Evolutionary conservation across 2,888 invertebrate species (phyloP).

Genomic region (Eristalis arbustorum): DNA sequence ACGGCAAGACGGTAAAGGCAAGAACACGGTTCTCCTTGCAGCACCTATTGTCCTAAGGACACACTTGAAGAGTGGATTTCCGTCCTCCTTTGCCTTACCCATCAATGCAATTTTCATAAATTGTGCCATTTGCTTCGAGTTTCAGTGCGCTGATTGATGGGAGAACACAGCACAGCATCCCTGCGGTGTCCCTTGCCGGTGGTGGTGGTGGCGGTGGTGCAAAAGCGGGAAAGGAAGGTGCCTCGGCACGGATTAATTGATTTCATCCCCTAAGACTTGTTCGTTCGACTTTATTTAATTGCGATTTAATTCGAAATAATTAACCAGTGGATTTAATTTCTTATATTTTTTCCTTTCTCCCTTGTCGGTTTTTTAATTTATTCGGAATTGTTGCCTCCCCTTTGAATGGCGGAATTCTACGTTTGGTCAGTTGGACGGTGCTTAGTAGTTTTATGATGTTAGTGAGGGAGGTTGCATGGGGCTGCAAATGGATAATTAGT

Average conservation of each 20-base stretch:
- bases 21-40: constrained; percentile 12
- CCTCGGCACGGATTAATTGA: constrained; percentile 58
- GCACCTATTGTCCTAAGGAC: constrained; percentile 51
- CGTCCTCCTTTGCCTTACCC: background rate
- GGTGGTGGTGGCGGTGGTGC: background rate
- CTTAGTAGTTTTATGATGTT: background rate
- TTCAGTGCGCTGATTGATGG: constrained; percentile 16
- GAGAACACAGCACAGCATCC: background rate
- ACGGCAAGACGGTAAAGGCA: background rate
- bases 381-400: background rate
- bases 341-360: background rate
- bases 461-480: background rate
- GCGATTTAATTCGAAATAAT: constrained; percentile 62
- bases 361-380: constrained; percentile 11
- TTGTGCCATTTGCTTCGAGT: constrained; percentile 38
- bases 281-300: constrained; percentile 55
- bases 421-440: background rate
- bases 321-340: constrained; percentile 35
- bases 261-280: constrained; percentile 38
- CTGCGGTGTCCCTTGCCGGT: background rate
- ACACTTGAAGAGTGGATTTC: constrained; percentile 6
- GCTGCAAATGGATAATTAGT: background rate
- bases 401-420: background rate
- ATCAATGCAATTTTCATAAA: constrained; percentile 64
- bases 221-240: constrained; percentile 20